These are phyloP conservation scores for Tridacna gigas DNA, from an alignment of 2,888 invertebrate species.

Conservation along the genomic window DNA sequence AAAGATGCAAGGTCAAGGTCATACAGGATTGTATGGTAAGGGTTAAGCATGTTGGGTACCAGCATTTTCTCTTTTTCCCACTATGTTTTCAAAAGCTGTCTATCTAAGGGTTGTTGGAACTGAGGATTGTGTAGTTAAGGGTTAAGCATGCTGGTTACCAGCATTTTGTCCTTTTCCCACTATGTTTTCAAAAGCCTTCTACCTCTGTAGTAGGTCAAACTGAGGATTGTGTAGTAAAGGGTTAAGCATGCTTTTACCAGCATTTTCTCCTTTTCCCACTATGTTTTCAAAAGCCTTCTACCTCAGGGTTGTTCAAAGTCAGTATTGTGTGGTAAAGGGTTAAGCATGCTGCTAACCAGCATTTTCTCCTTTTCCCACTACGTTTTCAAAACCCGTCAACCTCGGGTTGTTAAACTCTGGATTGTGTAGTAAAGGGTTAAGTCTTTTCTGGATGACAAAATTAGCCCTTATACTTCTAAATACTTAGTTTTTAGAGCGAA, in stretches of 20 bases:
- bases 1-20: too few relatives aligned
- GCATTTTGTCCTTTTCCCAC: conserved; percentile 1
- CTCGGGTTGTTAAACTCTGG: background rate
- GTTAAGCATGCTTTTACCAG: too few relatives aligned
- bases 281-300: too few relatives aligned
- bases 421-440: background rate
- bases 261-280: background rate
- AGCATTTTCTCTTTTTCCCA: background rate
- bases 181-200: background rate
- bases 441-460: background rate
- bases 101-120: background rate
- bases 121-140: background rate
- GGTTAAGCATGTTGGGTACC: background rate
- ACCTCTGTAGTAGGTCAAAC: too few relatives aligned
- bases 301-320: too few relatives aligned
- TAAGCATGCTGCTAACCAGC: background rate
- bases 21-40: background rate
- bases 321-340: too few relatives aligned
- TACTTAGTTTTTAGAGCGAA: background rate
- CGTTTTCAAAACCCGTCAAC: background rate
- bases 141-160: background rate
- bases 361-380: background rate
- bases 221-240: too few relatives aligned
- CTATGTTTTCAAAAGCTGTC: background rate
- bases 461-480: background rate